A percentile compares a stretch with the other conserved stretches of the same genome.
Conservation (phyloP, 1,140 invertebrate genomes). For the Lasioglossum baleicum region DNA sequence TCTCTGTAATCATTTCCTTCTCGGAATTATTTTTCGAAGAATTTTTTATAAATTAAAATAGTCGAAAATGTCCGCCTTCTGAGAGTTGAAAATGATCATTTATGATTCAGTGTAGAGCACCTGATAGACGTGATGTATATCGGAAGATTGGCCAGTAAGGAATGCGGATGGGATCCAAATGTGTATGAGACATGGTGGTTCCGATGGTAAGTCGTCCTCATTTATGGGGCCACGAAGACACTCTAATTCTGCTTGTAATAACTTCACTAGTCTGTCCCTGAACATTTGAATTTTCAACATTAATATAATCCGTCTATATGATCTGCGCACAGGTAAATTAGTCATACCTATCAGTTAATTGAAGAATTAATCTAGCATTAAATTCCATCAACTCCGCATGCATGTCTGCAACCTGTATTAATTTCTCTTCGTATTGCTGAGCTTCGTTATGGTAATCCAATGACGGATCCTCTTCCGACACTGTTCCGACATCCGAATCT, state of each 20-base stretch:
- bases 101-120: slow-evolving; percentile 76
- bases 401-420: slow-evolving; percentile 97
- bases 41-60: no score
- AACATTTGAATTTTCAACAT: slow-evolving; percentile 25
- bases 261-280: slow-evolving; percentile 84
- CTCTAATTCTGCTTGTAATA: slow-evolving; percentile 85
- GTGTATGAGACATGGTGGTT: slow-evolving; percentile 85
- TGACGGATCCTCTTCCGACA: slow-evolving; percentile 74
- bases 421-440: slow-evolving; percentile 91
- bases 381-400: slow-evolving; percentile 97
- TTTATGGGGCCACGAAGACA: slow-evolving; percentile 85
- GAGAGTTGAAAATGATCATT: not conserved
- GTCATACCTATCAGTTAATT: slow-evolving; percentile 71
- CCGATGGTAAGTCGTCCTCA: slow-evolving; percentile 77
- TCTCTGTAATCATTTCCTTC: no score
- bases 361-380: slow-evolving; percentile 84
- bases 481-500: slow-evolving; percentile 79
- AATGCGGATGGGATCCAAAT: slow-evolving; percentile 95
- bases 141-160: slow-evolving; percentile 87
- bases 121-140: slow-evolving; percentile 93
- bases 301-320: not conserved
- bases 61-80: no score
- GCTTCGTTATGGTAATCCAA: slow-evolving; percentile 86
- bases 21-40: no score
- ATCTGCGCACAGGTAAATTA: slow-evolving; percentile 61